phyloP scores from a whole-genome alignment of 2,113 vertebrate genomes.

The Copsychus sechellarum region DNA sequence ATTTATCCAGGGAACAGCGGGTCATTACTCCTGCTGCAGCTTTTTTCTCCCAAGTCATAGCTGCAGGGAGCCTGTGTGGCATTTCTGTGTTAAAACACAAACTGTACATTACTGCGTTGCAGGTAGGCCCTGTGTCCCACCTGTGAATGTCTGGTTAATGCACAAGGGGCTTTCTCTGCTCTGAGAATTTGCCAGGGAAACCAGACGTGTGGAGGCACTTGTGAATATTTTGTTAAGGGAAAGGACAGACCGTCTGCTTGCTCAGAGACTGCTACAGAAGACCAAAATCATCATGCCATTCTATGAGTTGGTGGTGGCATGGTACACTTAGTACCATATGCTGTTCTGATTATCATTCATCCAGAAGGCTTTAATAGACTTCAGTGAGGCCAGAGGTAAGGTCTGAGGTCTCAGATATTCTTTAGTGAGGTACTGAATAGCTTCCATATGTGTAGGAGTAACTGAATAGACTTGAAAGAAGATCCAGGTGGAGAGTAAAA shows the following conservation, averaged over 20 bases:
- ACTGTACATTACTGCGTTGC: fast-evolving
- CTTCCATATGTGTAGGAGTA: neutral
- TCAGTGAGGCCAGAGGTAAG: neutral
- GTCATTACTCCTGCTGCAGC: fast-evolving
- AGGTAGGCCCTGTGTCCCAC: fast-evolving
- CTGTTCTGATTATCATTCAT: neutral
- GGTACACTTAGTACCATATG: neutral
- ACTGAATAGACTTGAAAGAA: neutral
- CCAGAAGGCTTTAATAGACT: neutral
- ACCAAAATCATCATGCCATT: neutral
- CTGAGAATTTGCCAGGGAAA: neutral
- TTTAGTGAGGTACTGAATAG: neutral
- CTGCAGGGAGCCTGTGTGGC: fast-evolving
- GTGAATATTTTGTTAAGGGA: neutral
- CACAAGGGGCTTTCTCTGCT: fast-evolving
- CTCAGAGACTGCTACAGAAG: neutral
- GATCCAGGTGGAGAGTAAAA: neutral
- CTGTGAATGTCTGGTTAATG: too few species aligned
- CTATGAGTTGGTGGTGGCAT: neutral
- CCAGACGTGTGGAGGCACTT: fast-evolving
- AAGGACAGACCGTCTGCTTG: fast-evolving
- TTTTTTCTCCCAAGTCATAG: neutral
- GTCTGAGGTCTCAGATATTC: neutral
- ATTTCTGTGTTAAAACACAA: neutral
- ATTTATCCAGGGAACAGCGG: fast-evolving